phyloP scores from a whole-genome alignment of 2,113 vertebrate species.

The Serilophus lunatus region DNA sequence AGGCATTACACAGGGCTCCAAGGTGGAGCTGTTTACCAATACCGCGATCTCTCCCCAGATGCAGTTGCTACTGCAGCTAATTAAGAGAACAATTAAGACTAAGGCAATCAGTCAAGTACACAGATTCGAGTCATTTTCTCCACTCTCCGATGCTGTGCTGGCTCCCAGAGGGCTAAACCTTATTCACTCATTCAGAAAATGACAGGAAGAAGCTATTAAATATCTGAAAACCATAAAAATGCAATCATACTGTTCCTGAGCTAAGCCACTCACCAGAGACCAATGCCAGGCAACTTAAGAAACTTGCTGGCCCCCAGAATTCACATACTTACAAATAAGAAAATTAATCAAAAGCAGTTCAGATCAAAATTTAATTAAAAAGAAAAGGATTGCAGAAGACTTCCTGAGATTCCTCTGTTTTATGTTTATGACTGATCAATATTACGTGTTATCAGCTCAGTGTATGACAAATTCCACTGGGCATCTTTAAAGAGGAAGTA shows the following conservation, averaged over 20 bases:
- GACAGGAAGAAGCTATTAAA: constrained; percentile 85
- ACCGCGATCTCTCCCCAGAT: constrained; percentile 86
- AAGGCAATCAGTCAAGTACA: constrained; percentile 85
- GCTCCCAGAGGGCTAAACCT: constrained; percentile 78
- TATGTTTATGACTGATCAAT: constrained; percentile 79
- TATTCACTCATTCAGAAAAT: constrained; percentile 87
- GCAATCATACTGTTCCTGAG: constrained; percentile 80
- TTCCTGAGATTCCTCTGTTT: constrained; percentile 65
- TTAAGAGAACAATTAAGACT: constrained; percentile 98
- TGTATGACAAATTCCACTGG: constrained; percentile 74
- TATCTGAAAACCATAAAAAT: constrained; percentile 87
- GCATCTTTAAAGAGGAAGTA: constrained; percentile 80
- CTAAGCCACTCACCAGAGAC: constrained; percentile 77
- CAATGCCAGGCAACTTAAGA: constrained; percentile 73
- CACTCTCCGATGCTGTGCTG: constrained; percentile 68
- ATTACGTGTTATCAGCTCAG: constrained; percentile 67
- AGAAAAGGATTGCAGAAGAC: constrained; percentile 63
- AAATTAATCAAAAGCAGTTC: constrained; percentile 81
- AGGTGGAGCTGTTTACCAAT: constrained; percentile 85
- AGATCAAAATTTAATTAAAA: constrained; percentile 84
- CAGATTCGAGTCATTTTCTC: constrained; percentile 78
- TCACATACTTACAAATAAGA: constrained; percentile 78
- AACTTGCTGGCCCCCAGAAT: constrained; percentile 72
- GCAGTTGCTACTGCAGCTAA: constrained; percentile 91
- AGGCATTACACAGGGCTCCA: constrained; percentile 79